Evolutionary conservation across 2,113 vertebrate genomes (phyloP).

Genomic region (Bambusicola thoracicus): DNA sequence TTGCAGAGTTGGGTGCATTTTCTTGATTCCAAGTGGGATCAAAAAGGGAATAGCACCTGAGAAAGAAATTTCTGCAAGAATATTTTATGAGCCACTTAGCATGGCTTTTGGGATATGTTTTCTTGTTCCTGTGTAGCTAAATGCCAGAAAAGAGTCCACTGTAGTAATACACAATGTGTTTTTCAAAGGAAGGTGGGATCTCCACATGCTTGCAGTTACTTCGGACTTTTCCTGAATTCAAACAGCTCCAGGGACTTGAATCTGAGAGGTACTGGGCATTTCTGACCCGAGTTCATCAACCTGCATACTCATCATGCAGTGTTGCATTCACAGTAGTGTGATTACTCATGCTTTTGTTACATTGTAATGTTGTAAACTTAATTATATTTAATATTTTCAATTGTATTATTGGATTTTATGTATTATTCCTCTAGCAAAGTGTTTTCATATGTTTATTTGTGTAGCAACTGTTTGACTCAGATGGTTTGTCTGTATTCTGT

Average conservation of each 20-base stretch:
- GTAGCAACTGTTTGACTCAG: neutral
- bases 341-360: neutral
- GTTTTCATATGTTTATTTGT: neutral
- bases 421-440: neutral
- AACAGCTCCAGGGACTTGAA: neutral
- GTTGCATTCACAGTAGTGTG: neutral
- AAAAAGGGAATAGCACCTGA: neutral
- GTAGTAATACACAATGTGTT: neutral
- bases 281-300: constrained; percentile 18
- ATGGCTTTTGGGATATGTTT: neutral
- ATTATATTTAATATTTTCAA: neutral
- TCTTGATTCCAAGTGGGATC: neutral
- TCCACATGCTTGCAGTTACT: constrained; percentile 5
- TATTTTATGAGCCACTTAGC: neutral
- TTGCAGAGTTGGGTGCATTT: neutral
- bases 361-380: neutral
- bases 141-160: neutral
- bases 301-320: neutral
- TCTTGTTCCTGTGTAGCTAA: neutral
- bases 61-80: neutral
- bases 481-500: neutral
- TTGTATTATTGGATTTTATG: neutral
- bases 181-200: neutral
- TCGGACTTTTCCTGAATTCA: neutral
- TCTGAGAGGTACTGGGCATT: constrained; percentile 1